Evolutionary conservation across 2,797 vertebrate genomes (phyloP).

Genomic region (Catharus ustulatus): DNA sequence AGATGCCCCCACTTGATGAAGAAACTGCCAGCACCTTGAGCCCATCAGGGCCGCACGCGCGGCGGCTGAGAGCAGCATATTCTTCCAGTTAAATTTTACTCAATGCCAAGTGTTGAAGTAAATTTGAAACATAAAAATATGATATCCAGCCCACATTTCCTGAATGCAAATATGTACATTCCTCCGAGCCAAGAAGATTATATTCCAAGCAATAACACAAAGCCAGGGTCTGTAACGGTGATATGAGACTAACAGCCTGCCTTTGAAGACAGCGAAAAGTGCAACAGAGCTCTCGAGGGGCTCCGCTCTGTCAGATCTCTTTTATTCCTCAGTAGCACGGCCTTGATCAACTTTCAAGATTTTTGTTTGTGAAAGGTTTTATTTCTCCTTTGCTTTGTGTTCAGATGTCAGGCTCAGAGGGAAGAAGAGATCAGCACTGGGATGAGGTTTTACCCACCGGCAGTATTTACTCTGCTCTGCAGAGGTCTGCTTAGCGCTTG

Average conservation of each 20-base stretch:
- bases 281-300: slow-evolving; percentile 62
- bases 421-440: slow-evolving; percentile 22
- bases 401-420: slow-evolving; percentile 40
- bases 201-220: slow-evolving; percentile 61
- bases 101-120: slow-evolving; percentile 22
- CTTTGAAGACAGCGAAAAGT: slow-evolving; percentile 69
- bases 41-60: background rate
- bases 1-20: rapidly evolving
- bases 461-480: background rate
- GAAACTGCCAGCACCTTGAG: background rate
- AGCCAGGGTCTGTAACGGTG: slow-evolving; percentile 61
- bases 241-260: slow-evolving; percentile 53
- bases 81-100: slow-evolving; percentile 41
- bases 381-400: slow-evolving; percentile 61
- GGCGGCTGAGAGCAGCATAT: background rate
- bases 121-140: slow-evolving; percentile 58
- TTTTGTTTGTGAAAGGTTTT: slow-evolving; percentile 64
- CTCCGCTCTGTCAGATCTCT: slow-evolving; percentile 53
- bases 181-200: slow-evolving; percentile 59
- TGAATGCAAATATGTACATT: slow-evolving; percentile 69
- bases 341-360: slow-evolving; percentile 70
- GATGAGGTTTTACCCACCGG: slow-evolving; percentile 37
- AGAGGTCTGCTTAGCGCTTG: background rate
- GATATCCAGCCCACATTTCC: slow-evolving; percentile 60
- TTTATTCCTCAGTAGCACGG: slow-evolving; percentile 49